Evolutionary conservation across 2,888 invertebrate genomes (phyloP).

Genomic region (Heliconius sara): DNA sequence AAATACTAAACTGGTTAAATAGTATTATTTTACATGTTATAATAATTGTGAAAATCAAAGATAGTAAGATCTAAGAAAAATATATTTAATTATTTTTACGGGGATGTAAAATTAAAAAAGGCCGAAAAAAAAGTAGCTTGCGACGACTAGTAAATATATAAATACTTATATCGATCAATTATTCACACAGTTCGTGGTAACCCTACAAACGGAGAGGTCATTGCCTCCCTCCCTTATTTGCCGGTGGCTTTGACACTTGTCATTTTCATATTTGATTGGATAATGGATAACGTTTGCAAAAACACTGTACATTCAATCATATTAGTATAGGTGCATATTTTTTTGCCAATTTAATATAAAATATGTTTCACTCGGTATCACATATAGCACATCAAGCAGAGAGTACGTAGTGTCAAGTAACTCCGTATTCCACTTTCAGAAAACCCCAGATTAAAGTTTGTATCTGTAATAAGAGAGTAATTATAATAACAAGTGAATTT

Average conservation of each 20-base stretch:
- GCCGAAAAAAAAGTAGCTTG: too few relatives aligned
- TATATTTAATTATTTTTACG: too few relatives aligned
- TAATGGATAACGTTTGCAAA: slow-evolving; percentile 15
- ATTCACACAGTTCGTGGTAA: neutral
- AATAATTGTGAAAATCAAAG: too few relatives aligned
- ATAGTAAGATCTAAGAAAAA: too few relatives aligned
- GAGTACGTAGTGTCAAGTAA: neutral
- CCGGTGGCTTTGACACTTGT: slow-evolving; percentile 28
- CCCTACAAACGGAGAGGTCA: slow-evolving; percentile 32
- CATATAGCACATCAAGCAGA: neutral
- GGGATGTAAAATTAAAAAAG: too few relatives aligned
- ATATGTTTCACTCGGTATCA: neutral
- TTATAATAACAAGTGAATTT: too few relatives aligned
- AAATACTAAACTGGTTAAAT: too few relatives aligned
- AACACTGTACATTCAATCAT: neutral
- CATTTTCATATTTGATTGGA: slow-evolving; percentile 26
- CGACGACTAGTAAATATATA: too few relatives aligned
- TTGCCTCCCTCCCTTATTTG: slow-evolving; percentile 31
- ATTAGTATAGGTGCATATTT: neutral
- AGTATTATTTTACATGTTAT: too few relatives aligned
- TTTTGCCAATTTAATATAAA: neutral
- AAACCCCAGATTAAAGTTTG: neutral
- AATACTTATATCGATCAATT: neutral
- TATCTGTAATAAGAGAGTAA: neutral
- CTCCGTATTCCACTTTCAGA: too few relatives aligned